Evolutionary conservation across 2,888 invertebrate genomes (phyloP), one percentile per base, ranked within the genome.

Genomic region (Trisateles emortualis): DNA sequence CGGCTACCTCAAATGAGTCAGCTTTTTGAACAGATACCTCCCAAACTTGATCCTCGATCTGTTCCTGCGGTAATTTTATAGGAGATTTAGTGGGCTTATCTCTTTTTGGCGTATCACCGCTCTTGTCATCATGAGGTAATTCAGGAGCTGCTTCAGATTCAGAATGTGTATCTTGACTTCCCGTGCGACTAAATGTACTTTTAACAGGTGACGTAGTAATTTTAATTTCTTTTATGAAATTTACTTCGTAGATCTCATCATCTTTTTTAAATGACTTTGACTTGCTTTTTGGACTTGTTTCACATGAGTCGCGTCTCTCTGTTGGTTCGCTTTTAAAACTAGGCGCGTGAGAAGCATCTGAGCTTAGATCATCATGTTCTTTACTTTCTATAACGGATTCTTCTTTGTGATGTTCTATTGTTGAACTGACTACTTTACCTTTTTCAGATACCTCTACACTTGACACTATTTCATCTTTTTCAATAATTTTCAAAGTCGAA

Each of bases 91-190:
- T 55, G n/a, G 58, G 48, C 76, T 88, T 86, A 32, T 88, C 87
- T 72, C 83, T 88, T 66, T 89, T 87, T 13, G 90, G 87, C 4
- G 86, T 86, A 22, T 91, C 90, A 40, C 81, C 81, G 41, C 83
- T 81, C 70, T 80, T 91, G 10, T 88, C 87, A 67, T 92, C 90
- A 48, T 92, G 89, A 29, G 93, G 93, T 52, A 93, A 78, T 63
- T 93, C 94, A 16, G 93, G 93, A 11, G 92, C 93, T 33, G 85
- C 77, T 82, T 94, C 94, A 4, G 94, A 94, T 71, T 94, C 94
- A 1, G 94, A 94, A 61, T 93, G 93, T 14, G 93, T 93, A 60
- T 94, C 94, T 78, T 93, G 93, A 76, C 94, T 94, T 44, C 93
- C 93, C 44, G 93, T 93, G 45, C 92, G 84, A 72, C 93, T 94